These are phyloP conservation scores for Pterocles orientalis DNA, from an alignment of 2,113 vertebrate genomes.

Conservation along the genomic window DNA sequence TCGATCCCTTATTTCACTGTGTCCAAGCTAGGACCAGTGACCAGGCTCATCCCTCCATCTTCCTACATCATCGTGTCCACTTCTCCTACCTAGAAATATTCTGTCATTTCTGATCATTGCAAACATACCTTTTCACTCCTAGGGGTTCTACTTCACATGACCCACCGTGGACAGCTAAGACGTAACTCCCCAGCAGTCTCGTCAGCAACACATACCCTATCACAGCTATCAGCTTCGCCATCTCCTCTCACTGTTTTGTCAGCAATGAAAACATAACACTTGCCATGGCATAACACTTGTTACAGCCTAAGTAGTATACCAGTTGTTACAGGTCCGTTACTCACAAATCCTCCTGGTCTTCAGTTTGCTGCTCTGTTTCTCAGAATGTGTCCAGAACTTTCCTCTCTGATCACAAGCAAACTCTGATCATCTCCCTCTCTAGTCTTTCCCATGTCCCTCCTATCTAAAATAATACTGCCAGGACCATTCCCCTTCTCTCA, in stretches of 20 bases:
- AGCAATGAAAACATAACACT: background rate
- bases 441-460: background rate
- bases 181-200: background rate
- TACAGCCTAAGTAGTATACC: accelerated
- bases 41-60: background rate
- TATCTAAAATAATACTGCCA: background rate
- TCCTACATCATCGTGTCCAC: background rate
- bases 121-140: background rate
- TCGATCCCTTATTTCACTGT: background rate
- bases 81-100: background rate
- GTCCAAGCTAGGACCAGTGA: background rate
- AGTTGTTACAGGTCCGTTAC: background rate
- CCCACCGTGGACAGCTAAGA: background rate
- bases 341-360: background rate
- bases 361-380: background rate
- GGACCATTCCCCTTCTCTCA: background rate
- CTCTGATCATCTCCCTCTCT: background rate
- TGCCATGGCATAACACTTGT: background rate
- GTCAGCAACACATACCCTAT: background rate
- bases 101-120: background rate
- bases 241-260: background rate
- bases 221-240: background rate
- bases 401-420: background rate
- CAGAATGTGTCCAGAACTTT: background rate
- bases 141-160: background rate